Base-by-base conservation (phyloP, 2,888 invertebrate species). In the Rhabditophanes sp. region DNA sequence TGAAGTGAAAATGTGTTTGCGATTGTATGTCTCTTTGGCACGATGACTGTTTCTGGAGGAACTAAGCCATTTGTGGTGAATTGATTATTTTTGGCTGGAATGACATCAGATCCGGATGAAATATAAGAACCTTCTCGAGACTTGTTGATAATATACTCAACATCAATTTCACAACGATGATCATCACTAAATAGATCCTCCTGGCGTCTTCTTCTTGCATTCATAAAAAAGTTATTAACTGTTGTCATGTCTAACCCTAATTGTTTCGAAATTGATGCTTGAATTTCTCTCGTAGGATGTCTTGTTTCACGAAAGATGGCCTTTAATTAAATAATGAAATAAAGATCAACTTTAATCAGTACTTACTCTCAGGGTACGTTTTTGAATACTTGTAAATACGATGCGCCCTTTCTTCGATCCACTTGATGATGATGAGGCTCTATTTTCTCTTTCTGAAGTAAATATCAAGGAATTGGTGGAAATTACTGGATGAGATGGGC, bases 381-480 rank as follows among this genome's bases (percentile, higher is more conserved):
- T 79, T 75, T 96, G 96, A 67, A 96, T 83, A 75, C 96, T 96
- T 67, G 96, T 96, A 77, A 99, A 96, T 72, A 96, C 96, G 73
- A 99, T 78, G 68, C 96, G 82, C 56, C 96, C 93, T 72, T 93
- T 96, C 78, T 96, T 96, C 73, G 87, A 87, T 62, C 34, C 31
- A 14, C 32, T 16, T 14, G 35, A 24, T 18, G 26, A 16, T n/a
- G n/a, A n/a, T n/a, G n/a, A n/a, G n/a, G n/a, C n/a, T n/a, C 85
- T 85, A 74, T 85, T 84, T 78, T 83, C 85, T 75, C 84, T 79
- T 71, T 85, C 87, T 78, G 87, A 87, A 65, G 80, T 85, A 80
- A 71, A 35, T 67, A 50, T 30, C 35, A 35, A 36, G n/a, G n/a
- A n/a, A n/a, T n/a, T n/a, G n/a, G n/a, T n/a, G n/a, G n/a, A n/a